Base-by-base conservation (phyloP, 2,888 invertebrate species). In the Biston betularia region DNA sequence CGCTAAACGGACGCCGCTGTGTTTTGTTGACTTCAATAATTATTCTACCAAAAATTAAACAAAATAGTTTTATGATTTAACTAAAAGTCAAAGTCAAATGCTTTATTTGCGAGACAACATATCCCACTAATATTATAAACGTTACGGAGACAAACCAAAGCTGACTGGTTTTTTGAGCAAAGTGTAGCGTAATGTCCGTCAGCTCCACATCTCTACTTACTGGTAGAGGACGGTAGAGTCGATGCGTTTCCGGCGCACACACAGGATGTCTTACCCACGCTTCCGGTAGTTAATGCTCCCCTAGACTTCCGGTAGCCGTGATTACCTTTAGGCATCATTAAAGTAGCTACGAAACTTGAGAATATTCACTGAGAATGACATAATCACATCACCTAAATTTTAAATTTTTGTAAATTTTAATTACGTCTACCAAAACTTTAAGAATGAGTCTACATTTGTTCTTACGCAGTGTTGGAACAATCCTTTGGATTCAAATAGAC, bases 171-270 rank as follows among this genome's bases (percentile, higher is more conserved):
- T 42, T 15, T 24, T 15, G 54, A 54, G 34, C 6, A 45, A 8
- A 55, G 34, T 44, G 12, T 14, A 54, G 6, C 15, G 15, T 55
- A 44, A 44, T 15, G 48, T 58, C 49, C 48, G 9, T 9, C 7
- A 12, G 0, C 40, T 14, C 42, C 34, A 40, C 59, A 59, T 42
- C 38, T 52, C 10, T 56, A 44, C 38, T 38, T 38, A 38, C 38
- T 38, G 38, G 8, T 42, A 33, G 44, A 55, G 42, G 24, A 68
- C 72, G 75, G 71, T 71, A 72, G 71, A 76, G 75, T 68, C 73
- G 69, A 55, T 68, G 70, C 72, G 71, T 73, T 79, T 82, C 83
- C 80, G 81, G 79, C 48, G 67, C 52, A 46, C 73, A 77, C 75
- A 74, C 78, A 74, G 76, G 74, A 75, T 71, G 64, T 73, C 63